Percentiles rank a stretch among this genome's conserved stretches.
phyloP scores from a whole-genome alignment of 2,888 invertebrate genomes.

The Ellobium chinense region DNA sequence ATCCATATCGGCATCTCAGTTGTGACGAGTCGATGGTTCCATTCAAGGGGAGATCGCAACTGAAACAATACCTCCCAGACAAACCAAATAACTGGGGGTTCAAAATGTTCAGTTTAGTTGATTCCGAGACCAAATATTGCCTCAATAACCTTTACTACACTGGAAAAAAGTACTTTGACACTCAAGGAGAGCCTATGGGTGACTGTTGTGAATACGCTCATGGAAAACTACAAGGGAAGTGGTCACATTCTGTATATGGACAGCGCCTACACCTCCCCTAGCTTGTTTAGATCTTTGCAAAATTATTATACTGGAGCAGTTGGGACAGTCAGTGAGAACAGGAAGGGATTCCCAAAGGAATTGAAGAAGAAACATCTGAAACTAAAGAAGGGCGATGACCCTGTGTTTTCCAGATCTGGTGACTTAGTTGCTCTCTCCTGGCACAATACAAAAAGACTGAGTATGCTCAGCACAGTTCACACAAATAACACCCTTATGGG shows the following conservation, averaged over 20 bases:
- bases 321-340: conserved; percentile 48
- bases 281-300: background rate
- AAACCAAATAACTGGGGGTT: conserved; percentile 27
- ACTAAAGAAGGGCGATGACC: conserved; percentile 51
- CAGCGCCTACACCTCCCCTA: conserved; percentile 8
- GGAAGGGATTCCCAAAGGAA: conserved; percentile 48
- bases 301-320: conserved; percentile 31
- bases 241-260: conserved; percentile 25
- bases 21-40: conserved; percentile 23
- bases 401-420: conserved; percentile 46
- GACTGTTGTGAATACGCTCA: conserved; percentile 3
- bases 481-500: conserved; percentile 20
- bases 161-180: background rate
- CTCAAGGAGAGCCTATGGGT: background rate
- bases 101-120: conserved; percentile 17
- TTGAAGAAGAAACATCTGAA: conserved; percentile 32
- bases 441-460: conserved; percentile 54
- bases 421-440: conserved; percentile 52
- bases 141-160: conserved; percentile 14
- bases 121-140: background rate
- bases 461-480: conserved; percentile 27
- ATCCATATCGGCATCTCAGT: background rate
- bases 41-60: conserved; percentile 22
- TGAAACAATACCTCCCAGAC: conserved; percentile 20
- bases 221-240: background rate